phyloP scores from a whole-genome alignment of 2,797 vertebrate species.

The Mycteria americana region DNA sequence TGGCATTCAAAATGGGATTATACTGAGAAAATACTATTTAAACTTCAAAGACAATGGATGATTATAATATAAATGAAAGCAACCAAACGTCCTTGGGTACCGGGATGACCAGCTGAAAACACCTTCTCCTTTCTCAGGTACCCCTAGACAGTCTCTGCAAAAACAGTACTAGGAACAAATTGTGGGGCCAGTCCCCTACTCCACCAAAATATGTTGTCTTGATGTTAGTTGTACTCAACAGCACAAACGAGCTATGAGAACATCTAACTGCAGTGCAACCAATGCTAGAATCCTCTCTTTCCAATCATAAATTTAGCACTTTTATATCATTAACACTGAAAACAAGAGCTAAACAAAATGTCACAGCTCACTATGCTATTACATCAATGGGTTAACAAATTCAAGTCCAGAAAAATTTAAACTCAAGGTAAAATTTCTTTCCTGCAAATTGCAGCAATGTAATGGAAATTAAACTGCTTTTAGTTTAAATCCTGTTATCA shows the following conservation, averaged over 20 bases:
- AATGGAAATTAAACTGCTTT: constrained; percentile 37
- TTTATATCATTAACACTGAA: neutral
- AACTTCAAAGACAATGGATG: neutral
- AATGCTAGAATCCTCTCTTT: neutral
- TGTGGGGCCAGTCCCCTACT: neutral
- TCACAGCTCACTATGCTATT: neutral
- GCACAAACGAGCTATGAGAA: neutral
- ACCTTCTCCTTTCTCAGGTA: neutral
- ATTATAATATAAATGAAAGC: neutral
- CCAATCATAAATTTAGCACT: neutral
- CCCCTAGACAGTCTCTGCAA: neutral
- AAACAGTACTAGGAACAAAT: neutral
- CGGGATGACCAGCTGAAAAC: neutral
- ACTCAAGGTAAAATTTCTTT: neutral
- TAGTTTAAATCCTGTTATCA: constrained; percentile 56
- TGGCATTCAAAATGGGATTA: neutral
- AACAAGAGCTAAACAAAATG: neutral
- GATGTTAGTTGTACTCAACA: neutral
- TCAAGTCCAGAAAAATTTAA: neutral
- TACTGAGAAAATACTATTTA: neutral
- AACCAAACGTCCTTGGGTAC: neutral
- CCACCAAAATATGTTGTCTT: neutral
- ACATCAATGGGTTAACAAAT: neutral
- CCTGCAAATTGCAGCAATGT: constrained; percentile 25
- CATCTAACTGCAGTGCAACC: neutral